A percentile compares a stretch with the other conserved stretches of the same genome.
Evolutionary conservation across 2,888 invertebrate species (phyloP).

Genomic region (Ormyrus labotus): DNA sequence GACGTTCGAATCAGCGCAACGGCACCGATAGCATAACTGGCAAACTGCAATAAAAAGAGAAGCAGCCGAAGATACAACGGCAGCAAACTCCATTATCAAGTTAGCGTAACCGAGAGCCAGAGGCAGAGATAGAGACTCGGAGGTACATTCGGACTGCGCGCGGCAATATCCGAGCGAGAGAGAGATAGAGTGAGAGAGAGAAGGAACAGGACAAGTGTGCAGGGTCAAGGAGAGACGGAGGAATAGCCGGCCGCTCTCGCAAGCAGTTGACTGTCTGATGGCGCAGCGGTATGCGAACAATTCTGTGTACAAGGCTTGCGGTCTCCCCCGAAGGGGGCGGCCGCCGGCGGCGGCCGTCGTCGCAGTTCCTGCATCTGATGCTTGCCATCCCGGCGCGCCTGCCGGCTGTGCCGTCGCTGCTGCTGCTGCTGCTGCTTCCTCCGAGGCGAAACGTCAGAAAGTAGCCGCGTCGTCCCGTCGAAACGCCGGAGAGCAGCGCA

Average conservation of each 20-base stretch:
- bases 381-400: not conserved
- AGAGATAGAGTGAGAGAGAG: not conserved
- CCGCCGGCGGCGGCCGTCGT: slow-evolving; percentile 37
- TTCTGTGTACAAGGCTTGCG: slow-evolving; percentile 63
- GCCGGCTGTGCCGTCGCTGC: slow-evolving; percentile 43
- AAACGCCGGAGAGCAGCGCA: not conserved
- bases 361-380: slow-evolving; percentile 32
- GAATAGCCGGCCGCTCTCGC: not conserved
- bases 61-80: not conserved
- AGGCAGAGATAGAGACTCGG: not conserved
- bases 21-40: no score
- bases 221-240: not conserved
- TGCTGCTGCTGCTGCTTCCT: slow-evolving; percentile 8
- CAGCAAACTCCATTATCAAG: slow-evolving; percentile 3
- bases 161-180: not conserved
- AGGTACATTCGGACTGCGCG: not conserved
- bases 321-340: slow-evolving; percentile 58
- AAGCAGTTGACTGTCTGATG: not conserved
- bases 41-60: not conserved
- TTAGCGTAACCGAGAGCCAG: not conserved
- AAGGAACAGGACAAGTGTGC: not conserved
- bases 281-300: slow-evolving; percentile 63
- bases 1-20: no score
- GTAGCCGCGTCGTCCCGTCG: not conserved
- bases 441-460: not conserved